Evolutionary conservation across 2,113 vertebrate species (phyloP).

Genomic region (Poeciliopsis turrubarensis): DNA sequence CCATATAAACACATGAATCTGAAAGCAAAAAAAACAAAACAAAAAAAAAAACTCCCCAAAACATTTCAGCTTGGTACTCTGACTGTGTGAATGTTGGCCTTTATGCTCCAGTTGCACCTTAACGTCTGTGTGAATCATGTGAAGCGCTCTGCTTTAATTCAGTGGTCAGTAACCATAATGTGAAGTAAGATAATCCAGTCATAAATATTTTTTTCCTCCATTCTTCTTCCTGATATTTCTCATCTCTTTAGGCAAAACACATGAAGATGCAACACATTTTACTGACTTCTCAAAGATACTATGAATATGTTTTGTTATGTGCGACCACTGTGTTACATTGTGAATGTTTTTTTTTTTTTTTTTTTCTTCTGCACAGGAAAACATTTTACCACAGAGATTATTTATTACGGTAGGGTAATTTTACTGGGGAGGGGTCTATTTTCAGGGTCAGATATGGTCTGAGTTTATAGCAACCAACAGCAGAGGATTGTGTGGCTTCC

Average conservation of each 20-base stretch:
- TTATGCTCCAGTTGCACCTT: constrained; percentile 53
- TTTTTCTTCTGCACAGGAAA: constrained; percentile 23
- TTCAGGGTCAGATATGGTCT: constrained; percentile 11
- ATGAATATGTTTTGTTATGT: neutral
- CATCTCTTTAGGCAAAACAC: constrained; percentile 8
- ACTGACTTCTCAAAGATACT: constrained; percentile 12
- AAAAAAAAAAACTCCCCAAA: neutral
- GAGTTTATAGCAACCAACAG: neutral
- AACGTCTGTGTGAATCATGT: constrained; percentile 43
- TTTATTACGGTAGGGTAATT: constrained; percentile 47
- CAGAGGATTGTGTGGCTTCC: constrained; percentile 11
- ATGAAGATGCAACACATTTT: constrained; percentile 19
- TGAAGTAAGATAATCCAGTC: constrained; percentile 26
- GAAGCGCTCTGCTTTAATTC: constrained; percentile 25
- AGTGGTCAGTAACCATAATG: constrained; percentile 30
- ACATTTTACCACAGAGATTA: constrained; percentile 41
- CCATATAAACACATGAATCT: constrained; percentile 42
- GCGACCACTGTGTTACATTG: constrained; percentile 6
- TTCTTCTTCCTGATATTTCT: constrained; percentile 18
- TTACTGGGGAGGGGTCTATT: constrained; percentile 25
- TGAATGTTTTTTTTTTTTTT: constrained; percentile 35
- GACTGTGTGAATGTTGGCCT: constrained; percentile 54
- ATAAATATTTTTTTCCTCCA: neutral
- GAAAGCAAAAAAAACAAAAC: constrained; percentile 19
- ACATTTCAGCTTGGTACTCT: constrained; percentile 35